phyloP scores from a whole-genome alignment of 53 echinoderm and acorn worm species.

The Echinarachnius parma region DNA sequence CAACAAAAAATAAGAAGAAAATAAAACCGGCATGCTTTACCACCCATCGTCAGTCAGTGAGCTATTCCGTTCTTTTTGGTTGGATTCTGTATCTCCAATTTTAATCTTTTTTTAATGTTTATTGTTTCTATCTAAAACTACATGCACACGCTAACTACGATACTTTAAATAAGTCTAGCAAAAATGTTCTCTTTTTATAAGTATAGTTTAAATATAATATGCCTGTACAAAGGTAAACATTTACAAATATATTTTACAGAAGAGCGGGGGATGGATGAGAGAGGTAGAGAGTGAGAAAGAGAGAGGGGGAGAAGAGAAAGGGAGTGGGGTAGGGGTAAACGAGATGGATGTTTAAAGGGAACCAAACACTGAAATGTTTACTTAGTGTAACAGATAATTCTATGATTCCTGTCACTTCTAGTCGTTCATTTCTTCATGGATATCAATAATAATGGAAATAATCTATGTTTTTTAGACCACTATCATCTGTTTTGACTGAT shows the following conservation, averaged over 20 bases:
- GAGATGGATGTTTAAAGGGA: no score
- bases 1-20: conserved; percentile 14
- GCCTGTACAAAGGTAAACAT: conserved; percentile 47
- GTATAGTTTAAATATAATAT: conserved; percentile 53
- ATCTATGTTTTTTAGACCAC: no score
- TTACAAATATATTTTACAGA: conserved; percentile 27
- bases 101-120: conserved; percentile 11
- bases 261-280: background rate
- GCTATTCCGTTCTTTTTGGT: no score
- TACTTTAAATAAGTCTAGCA: conserved; percentile 39
- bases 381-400: no score
- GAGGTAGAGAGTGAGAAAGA: background rate
- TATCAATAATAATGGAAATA: no score
- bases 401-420: no score
- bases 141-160: conserved; percentile 41
- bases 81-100: no score
- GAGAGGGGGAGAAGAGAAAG: background rate
- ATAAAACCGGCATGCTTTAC: conserved; percentile 22
- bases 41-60: no score
- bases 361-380: no score
- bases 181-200: conserved; percentile 32
- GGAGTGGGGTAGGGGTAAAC: background rate
- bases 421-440: no score
- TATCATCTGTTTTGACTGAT: no score
- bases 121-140: conserved; percentile 24